Percentiles rank a stretch among this genome's conserved stretches.
Conservation (phyloP, 2,888 invertebrate genomes). For the Cerceris ruficornis region DNA sequence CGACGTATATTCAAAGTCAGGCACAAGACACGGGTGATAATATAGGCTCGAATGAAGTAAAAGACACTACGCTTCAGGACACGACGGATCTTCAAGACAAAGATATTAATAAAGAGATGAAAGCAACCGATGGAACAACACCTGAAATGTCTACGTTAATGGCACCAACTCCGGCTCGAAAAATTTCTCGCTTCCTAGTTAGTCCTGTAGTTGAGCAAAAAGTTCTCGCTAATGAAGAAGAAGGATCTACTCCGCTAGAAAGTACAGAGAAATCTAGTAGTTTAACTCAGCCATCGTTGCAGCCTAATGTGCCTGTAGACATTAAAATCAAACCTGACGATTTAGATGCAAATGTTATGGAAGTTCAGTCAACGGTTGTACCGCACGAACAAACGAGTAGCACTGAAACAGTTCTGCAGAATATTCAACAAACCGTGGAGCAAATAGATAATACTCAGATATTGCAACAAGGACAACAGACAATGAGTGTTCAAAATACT, state of each 20-base stretch:
- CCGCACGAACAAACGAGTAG: constrained; percentile 34
- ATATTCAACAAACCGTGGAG: constrained; percentile 39
- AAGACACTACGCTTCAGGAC: constrained; percentile 47
- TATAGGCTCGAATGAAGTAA: constrained; percentile 35
- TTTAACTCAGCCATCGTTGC: constrained; percentile 30
- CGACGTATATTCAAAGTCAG: constrained; percentile 43
- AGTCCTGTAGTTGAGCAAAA: constrained; percentile 89
- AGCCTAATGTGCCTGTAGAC: constrained; percentile 32
- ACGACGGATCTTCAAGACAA: constrained; percentile 52
- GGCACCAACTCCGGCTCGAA: constrained; percentile 84
- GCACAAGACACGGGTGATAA: constrained; percentile 53
- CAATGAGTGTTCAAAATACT: constrained; percentile 48
- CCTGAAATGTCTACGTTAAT: constrained; percentile 63
- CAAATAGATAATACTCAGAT: constrained; percentile 53
- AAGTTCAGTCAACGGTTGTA: constrained; percentile 27
- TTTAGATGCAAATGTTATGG: constrained; percentile 34
- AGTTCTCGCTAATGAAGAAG: constrained; percentile 49
- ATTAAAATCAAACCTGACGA: constrained; percentile 45
- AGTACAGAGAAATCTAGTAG: constrained; percentile 25
- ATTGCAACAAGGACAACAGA: constrained; percentile 45
- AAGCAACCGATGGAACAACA: constrained; percentile 16
- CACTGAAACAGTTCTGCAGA: constrained; percentile 34
- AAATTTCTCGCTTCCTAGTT: constrained; percentile 91
- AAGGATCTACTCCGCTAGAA: constrained; percentile 32
- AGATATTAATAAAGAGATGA: constrained; percentile 49